A percentile compares a stretch with the other conserved stretches of the same genome.
phyloP scores from a whole-genome alignment of 2,797 vertebrate species.

The Chelmon rostratus region DNA sequence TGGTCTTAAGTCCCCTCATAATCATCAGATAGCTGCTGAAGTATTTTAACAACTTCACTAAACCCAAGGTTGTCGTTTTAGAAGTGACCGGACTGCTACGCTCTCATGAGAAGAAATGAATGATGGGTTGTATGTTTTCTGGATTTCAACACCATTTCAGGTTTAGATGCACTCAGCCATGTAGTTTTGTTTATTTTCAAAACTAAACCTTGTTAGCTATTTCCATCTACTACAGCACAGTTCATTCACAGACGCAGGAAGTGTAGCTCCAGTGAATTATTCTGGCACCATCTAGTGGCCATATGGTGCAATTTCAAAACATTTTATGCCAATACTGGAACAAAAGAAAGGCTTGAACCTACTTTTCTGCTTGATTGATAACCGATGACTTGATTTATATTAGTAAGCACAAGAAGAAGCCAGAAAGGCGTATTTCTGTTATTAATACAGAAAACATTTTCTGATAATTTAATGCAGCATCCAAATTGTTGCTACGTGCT shows the following conservation, averaged over 20 bases:
- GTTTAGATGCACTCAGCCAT: conserved; percentile 1
- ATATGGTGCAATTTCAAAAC: conserved; percentile 1
- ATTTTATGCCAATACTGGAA: not conserved
- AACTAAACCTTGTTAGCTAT: not conserved
- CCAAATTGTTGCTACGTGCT: not conserved
- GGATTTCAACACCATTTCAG: not conserved
- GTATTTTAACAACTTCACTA: conserved; percentile 53
- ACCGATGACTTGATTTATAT: not conserved
- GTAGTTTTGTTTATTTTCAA: not conserved
- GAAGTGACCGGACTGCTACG: conserved; percentile 10
- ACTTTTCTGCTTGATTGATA: not conserved
- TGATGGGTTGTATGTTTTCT: not conserved
- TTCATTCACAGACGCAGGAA: not conserved
- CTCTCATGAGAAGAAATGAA: not conserved
- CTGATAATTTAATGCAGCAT: not conserved
- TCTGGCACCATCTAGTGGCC: conserved; percentile 75
- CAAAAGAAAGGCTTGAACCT: not conserved
- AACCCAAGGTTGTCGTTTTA: conserved; percentile 37
- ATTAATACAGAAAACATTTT: not conserved
- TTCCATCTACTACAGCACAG: not conserved
- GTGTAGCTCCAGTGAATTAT: conserved; percentile 20
- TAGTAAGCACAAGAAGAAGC: not conserved
- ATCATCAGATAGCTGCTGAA: conserved; percentile 54
- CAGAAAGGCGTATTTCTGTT: not conserved
- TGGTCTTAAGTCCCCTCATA: conserved; percentile 62